Conservation (phyloP, 2,888 invertebrate genomes). For the Lithophane semibrunnea region DNA sequence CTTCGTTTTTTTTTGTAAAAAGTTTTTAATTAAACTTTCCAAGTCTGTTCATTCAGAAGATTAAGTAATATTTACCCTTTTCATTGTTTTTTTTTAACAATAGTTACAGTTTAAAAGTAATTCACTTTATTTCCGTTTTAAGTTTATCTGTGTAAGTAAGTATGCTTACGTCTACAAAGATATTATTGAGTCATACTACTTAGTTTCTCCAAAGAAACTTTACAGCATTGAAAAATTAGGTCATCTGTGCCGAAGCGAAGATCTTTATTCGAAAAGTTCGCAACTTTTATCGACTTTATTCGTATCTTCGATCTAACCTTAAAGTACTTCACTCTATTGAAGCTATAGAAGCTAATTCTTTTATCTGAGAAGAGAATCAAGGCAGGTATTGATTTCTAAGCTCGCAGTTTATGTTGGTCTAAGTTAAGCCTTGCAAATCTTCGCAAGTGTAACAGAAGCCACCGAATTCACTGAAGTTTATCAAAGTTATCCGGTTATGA, state of each 20-base stretch:
- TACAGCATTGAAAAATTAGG: constrained; percentile 74
- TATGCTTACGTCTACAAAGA: constrained; percentile 37
- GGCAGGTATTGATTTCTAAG: constrained; percentile 51
- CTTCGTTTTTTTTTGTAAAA: no score
- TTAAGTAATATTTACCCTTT: no score
- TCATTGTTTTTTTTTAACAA: not conserved
- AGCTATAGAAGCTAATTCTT: constrained; percentile 53
- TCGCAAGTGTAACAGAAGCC: constrained; percentile 61
- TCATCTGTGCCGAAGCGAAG: constrained; percentile 72
- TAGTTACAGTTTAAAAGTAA: not conserved
- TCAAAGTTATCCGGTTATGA: constrained; percentile 76
- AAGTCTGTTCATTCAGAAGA: not conserved
- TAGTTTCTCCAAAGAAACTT: constrained; percentile 63
- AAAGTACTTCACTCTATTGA: constrained; percentile 60
- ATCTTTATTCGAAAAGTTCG: constrained; percentile 77
- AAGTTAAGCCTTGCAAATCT: constrained; percentile 53
- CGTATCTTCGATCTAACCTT: constrained; percentile 65
- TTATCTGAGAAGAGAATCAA: constrained; percentile 48
- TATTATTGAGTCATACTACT: constrained; percentile 63
- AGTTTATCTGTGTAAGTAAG: not conserved
- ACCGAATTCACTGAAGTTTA: constrained; percentile 69
- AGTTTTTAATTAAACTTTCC: not conserved
- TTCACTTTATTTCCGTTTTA: not conserved
- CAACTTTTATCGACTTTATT: constrained; percentile 70
- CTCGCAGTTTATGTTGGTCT: constrained; percentile 52